A percentile compares a stretch with the other conserved stretches of the same genome.
phyloP scores from a whole-genome alignment of 2,888 invertebrate genomes.

The Barypeithes pellucidus region DNA sequence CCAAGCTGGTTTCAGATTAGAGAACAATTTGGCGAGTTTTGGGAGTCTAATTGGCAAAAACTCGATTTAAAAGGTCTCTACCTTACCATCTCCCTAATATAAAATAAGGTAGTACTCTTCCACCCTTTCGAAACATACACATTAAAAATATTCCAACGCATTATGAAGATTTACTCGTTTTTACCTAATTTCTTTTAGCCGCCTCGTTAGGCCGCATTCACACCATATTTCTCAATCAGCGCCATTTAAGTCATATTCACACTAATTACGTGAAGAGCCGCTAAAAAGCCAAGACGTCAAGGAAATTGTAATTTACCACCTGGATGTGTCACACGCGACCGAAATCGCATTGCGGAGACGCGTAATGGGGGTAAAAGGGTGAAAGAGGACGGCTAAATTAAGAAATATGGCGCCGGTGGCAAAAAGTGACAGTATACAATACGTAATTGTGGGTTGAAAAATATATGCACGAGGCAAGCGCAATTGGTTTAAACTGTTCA shows the following conservation, averaged over 20 bases:
- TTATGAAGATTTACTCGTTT: conserved; percentile 37
- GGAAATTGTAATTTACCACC: conserved; percentile 53
- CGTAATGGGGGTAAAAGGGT: conserved; percentile 49
- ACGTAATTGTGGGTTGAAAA: conserved; percentile 27
- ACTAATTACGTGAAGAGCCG: conserved; percentile 51
- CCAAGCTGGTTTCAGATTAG: no score
- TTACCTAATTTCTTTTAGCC: conserved; percentile 38
- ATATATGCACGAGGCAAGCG: no score
- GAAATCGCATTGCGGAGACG: conserved; percentile 53
- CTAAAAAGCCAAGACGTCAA: conserved; percentile 53
- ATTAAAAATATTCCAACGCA: neutral
- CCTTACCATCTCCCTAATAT: no score
- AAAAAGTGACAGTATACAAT: conserved; percentile 46
- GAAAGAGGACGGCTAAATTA: conserved; percentile 49
- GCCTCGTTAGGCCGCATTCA: conserved; percentile 22
- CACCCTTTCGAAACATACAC: conserved; percentile 9
- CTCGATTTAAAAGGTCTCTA: no score
- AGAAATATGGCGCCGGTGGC: conserved; percentile 44
- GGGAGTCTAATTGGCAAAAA: no score
- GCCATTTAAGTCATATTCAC: conserved; percentile 50
- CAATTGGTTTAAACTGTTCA: no score
- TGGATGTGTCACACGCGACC: conserved; percentile 52
- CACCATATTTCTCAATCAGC: conserved; percentile 50
- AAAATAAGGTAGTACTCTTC: no score
- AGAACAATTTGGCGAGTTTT: no score